phyloP scores from a whole-genome alignment of 1,140 invertebrate genomes.

The Bombus soroeensis region DNA sequence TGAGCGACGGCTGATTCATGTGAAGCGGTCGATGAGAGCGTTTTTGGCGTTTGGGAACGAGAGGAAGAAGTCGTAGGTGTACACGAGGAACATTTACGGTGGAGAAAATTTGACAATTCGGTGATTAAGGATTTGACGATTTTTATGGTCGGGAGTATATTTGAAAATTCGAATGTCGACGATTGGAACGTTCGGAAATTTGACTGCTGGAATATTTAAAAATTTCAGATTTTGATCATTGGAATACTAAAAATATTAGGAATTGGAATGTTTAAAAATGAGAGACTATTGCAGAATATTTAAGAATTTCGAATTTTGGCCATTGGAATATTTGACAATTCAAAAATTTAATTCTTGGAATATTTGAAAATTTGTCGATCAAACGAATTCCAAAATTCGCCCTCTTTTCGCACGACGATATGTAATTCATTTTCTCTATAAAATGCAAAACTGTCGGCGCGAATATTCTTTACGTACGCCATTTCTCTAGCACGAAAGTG shows the following conservation, averaged over 20 bases:
- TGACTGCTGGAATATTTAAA: neutral
- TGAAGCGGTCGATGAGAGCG: neutral
- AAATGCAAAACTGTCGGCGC: neutral
- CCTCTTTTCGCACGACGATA: neutral
- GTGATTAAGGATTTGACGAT: neutral
- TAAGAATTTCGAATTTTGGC: neutral
- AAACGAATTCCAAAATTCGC: neutral
- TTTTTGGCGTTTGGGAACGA: neutral
- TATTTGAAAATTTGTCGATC: neutral
- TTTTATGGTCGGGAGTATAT: too few relatives aligned
- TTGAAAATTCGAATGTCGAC: neutral
- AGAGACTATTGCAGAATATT: neutral
- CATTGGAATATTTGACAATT: neutral
- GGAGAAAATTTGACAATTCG: neutral
- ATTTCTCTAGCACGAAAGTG: neutral
- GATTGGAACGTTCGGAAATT: neutral
- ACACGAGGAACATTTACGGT: neutral
- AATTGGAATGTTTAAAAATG: neutral
- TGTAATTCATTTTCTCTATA: neutral
- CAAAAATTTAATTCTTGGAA: neutral
- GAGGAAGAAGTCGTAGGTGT: too few relatives aligned
- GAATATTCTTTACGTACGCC: neutral
- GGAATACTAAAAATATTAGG: neutral
- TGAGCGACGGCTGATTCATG: slow-evolving; percentile 2
- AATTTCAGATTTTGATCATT: neutral